Evolutionary conservation across 2,113 vertebrate genomes (phyloP).

Genomic region (Raja brachyura): DNA sequence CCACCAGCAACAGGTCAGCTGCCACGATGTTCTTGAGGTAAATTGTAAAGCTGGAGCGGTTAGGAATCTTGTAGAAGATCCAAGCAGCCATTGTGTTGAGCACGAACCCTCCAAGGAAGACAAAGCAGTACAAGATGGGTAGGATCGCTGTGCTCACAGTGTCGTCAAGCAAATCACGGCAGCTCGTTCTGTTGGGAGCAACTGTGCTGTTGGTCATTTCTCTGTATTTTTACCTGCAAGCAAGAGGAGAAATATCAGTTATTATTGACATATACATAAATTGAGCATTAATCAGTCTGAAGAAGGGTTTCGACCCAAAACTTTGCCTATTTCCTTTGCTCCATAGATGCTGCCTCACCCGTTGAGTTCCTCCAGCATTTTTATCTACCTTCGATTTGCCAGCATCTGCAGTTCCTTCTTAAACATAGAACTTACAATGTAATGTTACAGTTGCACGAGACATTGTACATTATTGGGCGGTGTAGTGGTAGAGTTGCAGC

Average conservation of each 20-base stretch:
- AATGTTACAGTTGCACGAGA: no score
- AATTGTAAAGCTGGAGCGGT: constrained; percentile 70
- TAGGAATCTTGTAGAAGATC: constrained; percentile 71
- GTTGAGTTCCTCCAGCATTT: no score
- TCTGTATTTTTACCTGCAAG: neutral
- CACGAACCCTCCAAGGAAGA: constrained; percentile 55
- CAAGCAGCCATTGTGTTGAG: constrained; percentile 70
- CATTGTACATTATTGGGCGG: no score
- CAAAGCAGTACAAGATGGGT: constrained; percentile 54
- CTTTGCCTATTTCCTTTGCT: no score
- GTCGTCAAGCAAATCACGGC: constrained; percentile 44
- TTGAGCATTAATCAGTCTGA: no score
- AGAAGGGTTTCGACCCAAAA: no score
- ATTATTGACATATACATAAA: neutral
- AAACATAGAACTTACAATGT: no score
- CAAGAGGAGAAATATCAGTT: neutral
- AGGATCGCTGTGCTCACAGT: constrained; percentile 55
- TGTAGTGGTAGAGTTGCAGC: no score
- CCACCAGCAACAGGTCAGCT: constrained; percentile 79
- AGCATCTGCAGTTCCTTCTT: no score
- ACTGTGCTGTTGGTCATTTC: constrained; percentile 38
- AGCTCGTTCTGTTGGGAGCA: constrained; percentile 40
- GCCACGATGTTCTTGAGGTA: constrained; percentile 87
- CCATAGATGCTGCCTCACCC: no score
- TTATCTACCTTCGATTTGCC: no score